Conservation (phyloP, 2,888 invertebrate species). For the Isoperla grammatica region DNA sequence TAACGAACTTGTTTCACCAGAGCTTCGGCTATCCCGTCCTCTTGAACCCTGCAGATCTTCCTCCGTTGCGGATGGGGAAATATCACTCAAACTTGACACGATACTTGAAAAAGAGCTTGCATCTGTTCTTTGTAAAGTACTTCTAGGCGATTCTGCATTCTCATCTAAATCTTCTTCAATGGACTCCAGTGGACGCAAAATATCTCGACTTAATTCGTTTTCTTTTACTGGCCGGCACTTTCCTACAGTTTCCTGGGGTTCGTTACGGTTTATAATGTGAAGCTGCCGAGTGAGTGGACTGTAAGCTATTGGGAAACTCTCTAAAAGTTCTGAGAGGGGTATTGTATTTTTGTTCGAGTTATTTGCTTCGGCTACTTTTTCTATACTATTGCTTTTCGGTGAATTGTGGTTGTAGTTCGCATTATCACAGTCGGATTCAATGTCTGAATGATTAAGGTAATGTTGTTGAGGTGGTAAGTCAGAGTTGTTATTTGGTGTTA, state of each 20-base stretch:
- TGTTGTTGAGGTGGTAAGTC: conserved; percentile 13
- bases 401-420: conserved; percentile 7
- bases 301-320: conserved; percentile 68
- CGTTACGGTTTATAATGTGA: conserved; percentile 43
- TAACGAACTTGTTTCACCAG: conserved; percentile 34
- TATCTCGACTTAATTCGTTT: conserved; percentile 1
- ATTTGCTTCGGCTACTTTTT: conserved; percentile 1
- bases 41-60: conserved; percentile 29
- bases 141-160: conserved; percentile 27
- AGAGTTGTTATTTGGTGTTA: conserved; percentile 19
- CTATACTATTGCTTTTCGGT: conserved; percentile 18
- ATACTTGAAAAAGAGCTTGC: conserved; percentile 63
- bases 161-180: conserved; percentile 27
- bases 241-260: conserved; percentile 2
- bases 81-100: conserved; percentile 64
- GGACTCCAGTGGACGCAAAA: conserved; percentile 26
- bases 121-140: conserved; percentile 42
- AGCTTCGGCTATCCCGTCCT: conserved; percentile 40
- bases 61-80: conserved; percentile 48
- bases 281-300: conserved; percentile 68
- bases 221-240: conserved; percentile 7
- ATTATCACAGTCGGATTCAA: conserved; percentile 10
- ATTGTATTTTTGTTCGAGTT: conserved; percentile 36
- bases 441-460: conserved; percentile 6
- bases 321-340: conserved; percentile 62